Base-by-base conservation (phyloP, 2,888 invertebrate species). In the Argyresthia albistria region DNA sequence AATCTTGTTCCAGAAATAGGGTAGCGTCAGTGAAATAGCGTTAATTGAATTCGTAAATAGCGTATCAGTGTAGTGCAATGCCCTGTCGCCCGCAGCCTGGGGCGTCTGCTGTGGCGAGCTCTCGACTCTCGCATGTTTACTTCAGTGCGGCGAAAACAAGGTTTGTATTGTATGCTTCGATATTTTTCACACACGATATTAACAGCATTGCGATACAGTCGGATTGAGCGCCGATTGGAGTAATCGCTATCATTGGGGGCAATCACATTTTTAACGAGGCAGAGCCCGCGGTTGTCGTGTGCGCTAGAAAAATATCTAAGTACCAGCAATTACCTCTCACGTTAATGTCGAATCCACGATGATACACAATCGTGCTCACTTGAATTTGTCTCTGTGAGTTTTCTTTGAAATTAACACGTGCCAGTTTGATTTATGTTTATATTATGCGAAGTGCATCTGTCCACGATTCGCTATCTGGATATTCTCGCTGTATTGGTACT, bases 1-100 rank as follows among this genome's bases (percentile, higher is more conserved):
- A 45, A 16, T 15, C 15, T 15, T 14, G 14, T 15, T 16, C 45
- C 14, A 14, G 10, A 16, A 45, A 45, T 45, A 45, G 14, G 14
- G 45, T 45, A 6, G 14, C 10, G 14, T 15, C 45, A 45, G 43
- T 43, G 43, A 43, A 45, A 35, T 35, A 35, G 25, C 25, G 11
- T 47, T 16, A 47, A 47, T 47, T 47, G 47, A 47, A 47, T 47
- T 47, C 8, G 47, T 47, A 47, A 47, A 61, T 67, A 60, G 52
- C 52, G 54, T 68, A 69, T 73, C 69, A 65, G 61, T 58, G 61
- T 64, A 69, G 82, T 74, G 73, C 78, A 83, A 76, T 62, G 83
- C 61, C 77, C 83, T 71, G 67, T 53, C 68, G 81, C 67, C 53
- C 80, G 25, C 25, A 25, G 25, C 25, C 25, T 25, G 82, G 83